Evolutionary conservation across 2,797 vertebrate genomes (phyloP), one percentile per base, ranked within the genome.

Genomic region (Gobio occitaniae): DNA sequence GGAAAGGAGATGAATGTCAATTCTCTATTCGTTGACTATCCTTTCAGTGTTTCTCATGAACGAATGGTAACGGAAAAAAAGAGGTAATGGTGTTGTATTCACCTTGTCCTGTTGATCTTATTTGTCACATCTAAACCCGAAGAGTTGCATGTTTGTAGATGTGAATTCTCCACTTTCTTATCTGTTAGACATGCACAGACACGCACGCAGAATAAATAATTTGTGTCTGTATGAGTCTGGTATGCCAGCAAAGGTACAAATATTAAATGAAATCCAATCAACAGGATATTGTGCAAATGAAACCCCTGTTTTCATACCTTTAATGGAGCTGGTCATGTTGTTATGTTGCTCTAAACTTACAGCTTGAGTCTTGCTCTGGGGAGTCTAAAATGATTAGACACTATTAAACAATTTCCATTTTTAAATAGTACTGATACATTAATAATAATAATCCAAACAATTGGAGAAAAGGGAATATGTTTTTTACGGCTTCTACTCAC

Each of bases 121-220:
- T 89, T 90, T 78, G 92, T 82, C 63, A 92, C 83, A 83, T 96
- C 94, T 59, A 91, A 92, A 59, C 93, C 91, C 29, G 92, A 88
- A 71, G 93, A 87, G 87, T 92, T 95, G 80, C 92, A 93, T 87
- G 93, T 92, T 89, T 93, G 94, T 19, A 92, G 74, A 3, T 50
- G n/a, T 47, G 70, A 70, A 86, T 89, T 91, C 78, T 94, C 94
- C 74, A 95, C 94, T 41, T 89, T 93, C 87, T 93, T 95, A 82
- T 93, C 95, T 96, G 88, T 48, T 32, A 48, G n/a, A 86, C 82
- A 87, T 41, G 80, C 52, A 87, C 47, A 84, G 41, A 83, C 80
- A 86, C 2, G 78, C 32, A 83, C 15, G 36, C 12, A 13, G 3
- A 44, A 47, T 50, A 84, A 70, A 52, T 71, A 4, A 15, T 80